Evolutionary conservation across 2,888 invertebrate species (phyloP).

Genomic region (Lochmaea crataegi): DNA sequence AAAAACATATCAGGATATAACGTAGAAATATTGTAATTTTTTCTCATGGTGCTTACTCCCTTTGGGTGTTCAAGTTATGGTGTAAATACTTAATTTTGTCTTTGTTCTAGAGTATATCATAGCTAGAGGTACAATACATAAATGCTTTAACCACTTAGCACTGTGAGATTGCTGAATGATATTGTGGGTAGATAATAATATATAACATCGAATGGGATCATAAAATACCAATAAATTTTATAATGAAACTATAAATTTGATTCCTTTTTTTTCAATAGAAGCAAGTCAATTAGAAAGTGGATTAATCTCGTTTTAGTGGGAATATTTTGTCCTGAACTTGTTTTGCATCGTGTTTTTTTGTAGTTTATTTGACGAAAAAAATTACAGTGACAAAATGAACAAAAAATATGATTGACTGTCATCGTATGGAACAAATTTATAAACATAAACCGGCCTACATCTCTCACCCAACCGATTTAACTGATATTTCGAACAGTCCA

Average conservation of each 20-base stretch:
- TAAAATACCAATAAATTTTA: background rate
- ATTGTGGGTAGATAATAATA: conserved; percentile 4
- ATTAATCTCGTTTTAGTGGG: background rate
- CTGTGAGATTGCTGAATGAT: background rate
- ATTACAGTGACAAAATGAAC: no score
- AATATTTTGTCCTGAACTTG: background rate
- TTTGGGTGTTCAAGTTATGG: no score
- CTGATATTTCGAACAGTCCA: conserved; percentile 33
- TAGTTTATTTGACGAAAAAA: no score
- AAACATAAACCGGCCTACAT: conserved; percentile 7
- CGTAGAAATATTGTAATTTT: no score
- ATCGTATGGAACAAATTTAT: background rate
- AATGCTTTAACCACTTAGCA: no score
- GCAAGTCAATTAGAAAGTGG: conserved; percentile 1
- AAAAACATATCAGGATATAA: no score
- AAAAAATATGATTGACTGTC: background rate
- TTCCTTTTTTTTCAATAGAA: background rate
- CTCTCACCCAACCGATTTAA: conserved; percentile 2
- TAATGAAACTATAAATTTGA: background rate
- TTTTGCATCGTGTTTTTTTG: no score
- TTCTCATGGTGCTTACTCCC: no score
- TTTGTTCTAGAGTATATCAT: no score
- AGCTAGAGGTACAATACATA: no score
- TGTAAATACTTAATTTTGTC: no score
- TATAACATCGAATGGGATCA: background rate